Evolutionary conservation across 2,888 invertebrate species (phyloP), one percentile per base, ranked within the genome.

Genomic region (Coenonympha arcania): DNA sequence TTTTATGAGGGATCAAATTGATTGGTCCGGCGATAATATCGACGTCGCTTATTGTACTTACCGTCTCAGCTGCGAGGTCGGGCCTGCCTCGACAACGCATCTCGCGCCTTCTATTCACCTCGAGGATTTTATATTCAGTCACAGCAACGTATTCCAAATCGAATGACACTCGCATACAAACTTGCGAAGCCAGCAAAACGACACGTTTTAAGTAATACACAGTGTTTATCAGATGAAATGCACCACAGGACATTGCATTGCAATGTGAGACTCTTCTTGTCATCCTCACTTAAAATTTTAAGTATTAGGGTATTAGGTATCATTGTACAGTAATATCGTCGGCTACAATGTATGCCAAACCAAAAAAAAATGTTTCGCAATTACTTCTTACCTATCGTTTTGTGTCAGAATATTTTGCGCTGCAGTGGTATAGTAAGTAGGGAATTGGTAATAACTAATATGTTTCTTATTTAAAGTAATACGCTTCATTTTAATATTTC

Each of bases 1-100:
- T 55, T 84, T 85, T 86, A 84, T 80, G 81, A 80, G 82, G 82
- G 82, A 84, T 85, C 82, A 84, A 86, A 86, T 86, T 85, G 86
- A 86, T 86, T 84, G 83, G 85, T 82, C 79, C 71, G 71, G 68
- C 69, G 86, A 86, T 86, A 83, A 73, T 76, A 86, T 86, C 85
- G 65, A 66, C 71, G 73, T 70, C 68, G 69, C 67, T 74, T 71
- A 77, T 81, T 78, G 76, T 80, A 62, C 62, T 59, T 61, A 52
- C 54, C 49, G 47, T 52, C 34, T 44, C 34, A 30, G 42, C 15
- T 28, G 41, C 45, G 18, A 42, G 41, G 34, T 28, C 41, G 28
- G 37, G 37, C 51, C 31, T 41, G 47, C 22, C 42, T 28, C 22
- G 41, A 34, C 40, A 33, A 22, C 59, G 71, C 70, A 71, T 76